Evolutionary conservation across 1,140 invertebrate genomes (phyloP).

Genomic region (Solenopsis fugax): DNA sequence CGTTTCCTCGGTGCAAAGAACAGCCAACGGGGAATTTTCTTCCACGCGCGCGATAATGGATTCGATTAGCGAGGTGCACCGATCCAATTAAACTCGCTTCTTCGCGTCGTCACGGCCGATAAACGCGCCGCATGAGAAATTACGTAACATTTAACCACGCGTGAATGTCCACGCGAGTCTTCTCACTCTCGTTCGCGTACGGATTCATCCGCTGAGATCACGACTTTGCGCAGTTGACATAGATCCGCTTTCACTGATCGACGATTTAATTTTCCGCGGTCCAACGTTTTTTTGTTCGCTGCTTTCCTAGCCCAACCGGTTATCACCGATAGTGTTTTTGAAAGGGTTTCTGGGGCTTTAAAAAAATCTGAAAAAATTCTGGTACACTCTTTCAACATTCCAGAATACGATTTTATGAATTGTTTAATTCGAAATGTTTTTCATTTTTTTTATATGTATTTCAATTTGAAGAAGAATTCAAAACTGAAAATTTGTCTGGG

Average conservation of each 20-base stretch:
- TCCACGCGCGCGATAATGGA: conserved; percentile 29
- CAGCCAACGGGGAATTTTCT: neutral
- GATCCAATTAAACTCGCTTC: conserved; percentile 62
- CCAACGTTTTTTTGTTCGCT: too few relatives aligned
- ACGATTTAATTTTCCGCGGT: neutral
- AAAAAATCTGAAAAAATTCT: too few relatives aligned
- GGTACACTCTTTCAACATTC: too few relatives aligned
- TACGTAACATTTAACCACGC: conserved; percentile 63
- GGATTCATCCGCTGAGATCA: conserved; percentile 14
- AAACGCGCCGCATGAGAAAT: conserved; percentile 61
- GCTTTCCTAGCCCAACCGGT: too few relatives aligned
- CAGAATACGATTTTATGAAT: too few relatives aligned
- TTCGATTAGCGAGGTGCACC: conserved; percentile 46
- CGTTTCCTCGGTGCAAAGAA: neutral
- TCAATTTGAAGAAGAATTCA: too few relatives aligned
- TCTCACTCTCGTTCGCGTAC: conserved; percentile 36
- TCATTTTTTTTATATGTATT: too few relatives aligned
- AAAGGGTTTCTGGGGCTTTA: too few relatives aligned
- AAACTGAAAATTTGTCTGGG: too few relatives aligned
- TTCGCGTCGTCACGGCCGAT: conserved; percentile 41
- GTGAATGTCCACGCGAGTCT: conserved; percentile 49
- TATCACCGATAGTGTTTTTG: too few relatives aligned
- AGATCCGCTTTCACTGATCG: neutral
- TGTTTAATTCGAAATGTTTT: too few relatives aligned
- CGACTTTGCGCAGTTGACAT: conserved; percentile 2